phyloP scores from a whole-genome alignment of 2,113 vertebrate species.

The Eptesicus fuscus region DNA sequence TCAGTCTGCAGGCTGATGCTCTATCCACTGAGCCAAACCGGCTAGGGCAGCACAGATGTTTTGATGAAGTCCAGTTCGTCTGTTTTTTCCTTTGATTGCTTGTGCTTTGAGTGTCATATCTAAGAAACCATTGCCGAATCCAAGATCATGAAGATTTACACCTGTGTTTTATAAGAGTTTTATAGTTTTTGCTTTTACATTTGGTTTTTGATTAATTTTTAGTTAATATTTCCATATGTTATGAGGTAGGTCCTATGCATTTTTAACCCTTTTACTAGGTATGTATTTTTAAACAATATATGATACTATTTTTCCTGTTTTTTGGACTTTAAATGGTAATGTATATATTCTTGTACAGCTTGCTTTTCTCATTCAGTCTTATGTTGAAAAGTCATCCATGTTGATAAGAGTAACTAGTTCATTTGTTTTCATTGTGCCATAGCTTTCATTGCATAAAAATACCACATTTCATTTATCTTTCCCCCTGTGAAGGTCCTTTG shows the following conservation, averaged over 20 bases:
- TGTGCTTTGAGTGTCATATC: not conserved
- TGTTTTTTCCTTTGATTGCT: not conserved
- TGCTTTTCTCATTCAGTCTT: constrained; percentile 1
- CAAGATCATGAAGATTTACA: not conserved
- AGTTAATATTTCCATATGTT: not conserved
- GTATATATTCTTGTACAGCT: not conserved
- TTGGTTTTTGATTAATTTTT: not conserved
- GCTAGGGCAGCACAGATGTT: not conserved
- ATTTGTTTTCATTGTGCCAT: not conserved
- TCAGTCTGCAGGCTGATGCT: no score
- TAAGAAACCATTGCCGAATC: not conserved
- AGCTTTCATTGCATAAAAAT: constrained; percentile 11
- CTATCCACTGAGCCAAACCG: no score
- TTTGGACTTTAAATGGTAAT: not conserved
- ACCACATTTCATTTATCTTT: not conserved
- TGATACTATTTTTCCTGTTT: not conserved
- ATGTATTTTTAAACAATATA: not conserved
- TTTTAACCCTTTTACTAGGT: not conserved
- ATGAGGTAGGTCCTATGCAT: not conserved
- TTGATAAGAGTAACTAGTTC: not conserved
- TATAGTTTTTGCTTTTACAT: not conserved
- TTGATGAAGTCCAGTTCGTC: not conserved
- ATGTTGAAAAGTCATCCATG: not conserved
- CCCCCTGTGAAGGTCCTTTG: not conserved
- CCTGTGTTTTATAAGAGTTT: not conserved